A percentile compares a stretch with the other conserved stretches of the same genome.
phyloP scores from a whole-genome alignment of 35 echinoderm and acorn worm species.

The Hemicentrotus pulcherrimus region DNA sequence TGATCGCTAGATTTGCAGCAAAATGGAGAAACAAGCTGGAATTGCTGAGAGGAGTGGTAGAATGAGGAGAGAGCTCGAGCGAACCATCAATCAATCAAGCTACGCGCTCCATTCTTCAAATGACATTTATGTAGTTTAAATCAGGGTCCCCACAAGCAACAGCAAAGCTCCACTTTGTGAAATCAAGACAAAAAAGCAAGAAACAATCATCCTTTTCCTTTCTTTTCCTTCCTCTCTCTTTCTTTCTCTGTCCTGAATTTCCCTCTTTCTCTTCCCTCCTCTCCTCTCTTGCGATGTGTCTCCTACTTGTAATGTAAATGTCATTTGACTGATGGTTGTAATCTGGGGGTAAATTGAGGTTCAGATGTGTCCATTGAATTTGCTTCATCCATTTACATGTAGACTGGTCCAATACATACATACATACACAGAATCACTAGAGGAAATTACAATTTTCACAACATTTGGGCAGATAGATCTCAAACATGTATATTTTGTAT shows the following conservation, averaged over 20 bases:
- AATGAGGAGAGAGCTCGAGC: neutral
- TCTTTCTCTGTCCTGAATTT: neutral
- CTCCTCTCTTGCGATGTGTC: neutral
- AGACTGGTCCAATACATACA: neutral
- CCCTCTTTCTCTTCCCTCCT: neutral
- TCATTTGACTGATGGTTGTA: constrained; percentile 28
- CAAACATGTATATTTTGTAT: too few relatives aligned
- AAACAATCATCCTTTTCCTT: neutral
- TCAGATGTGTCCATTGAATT: constrained; percentile 1
- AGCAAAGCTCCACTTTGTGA: neutral
- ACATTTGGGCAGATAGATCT: neutral
- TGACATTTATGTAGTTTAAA: neutral
- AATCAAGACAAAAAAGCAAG: neutral
- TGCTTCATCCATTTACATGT: constrained; percentile 1
- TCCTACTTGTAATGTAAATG: neutral
- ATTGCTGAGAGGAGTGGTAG: neutral
- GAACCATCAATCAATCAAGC: constrained; percentile 19
- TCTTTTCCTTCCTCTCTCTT: neutral
- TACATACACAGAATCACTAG: neutral
- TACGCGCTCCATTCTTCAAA: neutral
- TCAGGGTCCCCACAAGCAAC: neutral
- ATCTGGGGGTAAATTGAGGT: neutral
- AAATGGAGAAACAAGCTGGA: constrained; percentile 36
- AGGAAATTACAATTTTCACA: neutral
- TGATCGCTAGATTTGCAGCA: constrained; percentile 27